Evolutionary conservation across 1,140 invertebrate genomes (phyloP), one percentile per base, ranked within the genome.

Genomic region (Sarcophaga peregrina): DNA sequence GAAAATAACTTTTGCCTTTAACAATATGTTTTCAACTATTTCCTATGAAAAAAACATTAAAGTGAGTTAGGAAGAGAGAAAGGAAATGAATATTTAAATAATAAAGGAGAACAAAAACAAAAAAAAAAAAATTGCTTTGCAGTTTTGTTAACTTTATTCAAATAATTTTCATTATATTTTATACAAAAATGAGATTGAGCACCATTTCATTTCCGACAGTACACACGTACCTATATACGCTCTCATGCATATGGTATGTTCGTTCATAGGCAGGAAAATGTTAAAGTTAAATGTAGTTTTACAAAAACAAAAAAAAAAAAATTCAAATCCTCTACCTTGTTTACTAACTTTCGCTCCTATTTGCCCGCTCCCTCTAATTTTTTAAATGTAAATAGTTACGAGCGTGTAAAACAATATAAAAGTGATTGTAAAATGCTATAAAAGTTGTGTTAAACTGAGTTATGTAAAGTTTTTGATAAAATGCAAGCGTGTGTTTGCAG

Each of bases 121-220:
- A 68, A 13, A 68, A 20, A 17, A 68, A n/a, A 2, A n/a, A 8
- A 68, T n/a, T 68, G n/a, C n/a, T n/a, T n/a, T n/a, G n/a, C 8
- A n/a, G 54, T 58, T 7, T n/a, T 58, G 7, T 58, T 58, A n/a
- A n/a, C 10, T 20, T 20, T 25, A 25, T 58, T 68, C 20, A 8
- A 68, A 68, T 68, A 68, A 68, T 68, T 68, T 68, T 68, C 62
- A 20, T 20, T 20, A 68, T 68, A 68, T 68, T 68, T 68, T 68
- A 68, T n/a, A 68, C 62, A 68, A 68, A 68, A 68, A 20, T 37
- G 25, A 37, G 17, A 68, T 68, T 68, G 62, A 68, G 62, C 20
- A 68, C n/a, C 25, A 68, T 68, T 68, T 68, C 62, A 68, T 68
- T 20, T 68, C 62, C 62, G 62, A 68, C 62, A 68, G 62, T 20